Percentiles rank a stretch among this genome's conserved stretches.
phyloP scores from a whole-genome alignment of 2,113 vertebrate species.

The Meles meles region DNA sequence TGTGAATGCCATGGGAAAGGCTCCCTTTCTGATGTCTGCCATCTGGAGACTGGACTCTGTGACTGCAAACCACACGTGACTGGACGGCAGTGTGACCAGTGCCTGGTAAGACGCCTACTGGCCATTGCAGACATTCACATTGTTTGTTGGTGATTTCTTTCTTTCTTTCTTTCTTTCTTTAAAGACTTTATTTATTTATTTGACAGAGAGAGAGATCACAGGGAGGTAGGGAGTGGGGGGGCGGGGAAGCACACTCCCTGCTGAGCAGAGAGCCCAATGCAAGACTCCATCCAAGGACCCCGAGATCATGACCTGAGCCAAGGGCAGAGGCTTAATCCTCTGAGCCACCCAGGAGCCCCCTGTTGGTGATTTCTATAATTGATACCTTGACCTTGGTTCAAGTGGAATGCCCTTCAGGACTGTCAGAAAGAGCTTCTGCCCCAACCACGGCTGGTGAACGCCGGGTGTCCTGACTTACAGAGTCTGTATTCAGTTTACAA shows the following conservation, averaged over 20 bases:
- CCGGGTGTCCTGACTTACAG: accelerated
- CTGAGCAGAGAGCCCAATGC: no score
- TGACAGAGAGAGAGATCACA: no score
- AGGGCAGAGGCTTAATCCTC: no score
- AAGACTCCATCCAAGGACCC: no score
- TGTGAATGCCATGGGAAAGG: conserved; percentile 88
- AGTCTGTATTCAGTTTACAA: accelerated
- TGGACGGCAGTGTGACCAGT: conserved; percentile 88
- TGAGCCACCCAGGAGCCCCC: no score
- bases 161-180: no score
- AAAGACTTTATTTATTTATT: no score
- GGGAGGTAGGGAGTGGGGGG: no score
- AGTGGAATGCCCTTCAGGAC: neutral
- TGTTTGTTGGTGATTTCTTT: no score
- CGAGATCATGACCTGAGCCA: no score
- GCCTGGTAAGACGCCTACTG: conserved; percentile 84
- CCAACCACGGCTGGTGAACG: accelerated
- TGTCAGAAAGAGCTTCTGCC: neutral
- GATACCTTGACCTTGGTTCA: neutral
- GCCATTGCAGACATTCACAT: accelerated
- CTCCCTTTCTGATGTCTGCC: conserved; percentile 85
- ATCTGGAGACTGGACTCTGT: conserved; percentile 88
- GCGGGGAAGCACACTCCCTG: no score
- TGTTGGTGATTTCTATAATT: no score
- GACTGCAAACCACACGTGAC: conserved; percentile 87